A percentile compares a stretch with the other conserved stretches of the same genome.
phyloP scores from a whole-genome alignment of 2,797 vertebrate species.

The Chrysocyon brachyurus region DNA sequence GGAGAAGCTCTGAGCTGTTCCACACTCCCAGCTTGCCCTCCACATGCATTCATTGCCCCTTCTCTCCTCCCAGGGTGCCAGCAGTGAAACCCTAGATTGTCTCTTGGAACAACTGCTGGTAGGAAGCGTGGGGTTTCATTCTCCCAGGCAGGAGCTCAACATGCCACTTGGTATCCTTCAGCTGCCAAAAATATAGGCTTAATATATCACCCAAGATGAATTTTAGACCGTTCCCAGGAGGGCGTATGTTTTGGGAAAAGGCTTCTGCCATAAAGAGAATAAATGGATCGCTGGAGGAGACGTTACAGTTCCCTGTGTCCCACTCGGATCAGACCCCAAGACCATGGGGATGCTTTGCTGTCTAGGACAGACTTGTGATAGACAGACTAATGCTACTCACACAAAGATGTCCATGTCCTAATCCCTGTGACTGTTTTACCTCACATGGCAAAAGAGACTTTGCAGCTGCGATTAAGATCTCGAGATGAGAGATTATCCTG shows the following conservation, averaged over 20 bases:
- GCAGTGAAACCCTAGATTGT: background rate
- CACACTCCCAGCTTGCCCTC: background rate
- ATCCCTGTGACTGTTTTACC: background rate
- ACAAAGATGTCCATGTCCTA: background rate
- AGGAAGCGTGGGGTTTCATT: background rate
- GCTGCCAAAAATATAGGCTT: background rate
- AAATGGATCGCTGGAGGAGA: background rate
- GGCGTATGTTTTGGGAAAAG: background rate
- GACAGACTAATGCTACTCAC: background rate
- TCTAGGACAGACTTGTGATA: background rate
- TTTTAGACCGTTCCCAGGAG: background rate
- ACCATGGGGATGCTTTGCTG: background rate
- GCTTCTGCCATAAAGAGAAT: background rate
- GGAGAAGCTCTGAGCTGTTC: background rate
- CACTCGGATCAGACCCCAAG: background rate
- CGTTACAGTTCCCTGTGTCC: background rate
- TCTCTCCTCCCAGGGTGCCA: background rate
- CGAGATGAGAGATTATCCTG: background rate
- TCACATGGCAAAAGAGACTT: background rate
- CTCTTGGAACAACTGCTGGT: background rate
- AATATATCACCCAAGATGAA: background rate
- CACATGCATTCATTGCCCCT: background rate
- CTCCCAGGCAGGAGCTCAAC: background rate
- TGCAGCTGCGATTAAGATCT: background rate
- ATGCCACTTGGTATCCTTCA: background rate